These are phyloP conservation scores for Euleptes europaea DNA, from an alignment of 2,113 vertebrate species.

Conservation along the genomic window DNA sequence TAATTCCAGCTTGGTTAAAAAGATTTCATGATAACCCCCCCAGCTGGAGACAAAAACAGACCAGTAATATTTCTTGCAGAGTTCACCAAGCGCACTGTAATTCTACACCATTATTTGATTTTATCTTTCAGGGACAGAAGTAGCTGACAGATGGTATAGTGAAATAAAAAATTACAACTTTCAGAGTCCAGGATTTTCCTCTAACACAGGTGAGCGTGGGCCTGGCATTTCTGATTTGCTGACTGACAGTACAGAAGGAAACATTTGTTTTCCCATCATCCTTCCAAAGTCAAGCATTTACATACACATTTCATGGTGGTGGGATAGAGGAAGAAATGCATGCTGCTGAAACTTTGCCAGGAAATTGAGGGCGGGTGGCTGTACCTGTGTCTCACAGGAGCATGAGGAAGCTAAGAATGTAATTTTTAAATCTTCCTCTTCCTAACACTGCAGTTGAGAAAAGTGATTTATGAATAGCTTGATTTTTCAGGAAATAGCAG, in stretches of 20 bases:
- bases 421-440: background rate
- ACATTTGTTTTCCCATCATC: background rate
- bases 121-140: constrained; percentile 86
- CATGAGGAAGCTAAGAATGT: background rate
- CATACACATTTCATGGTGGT: background rate
- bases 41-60: background rate
- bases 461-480: background rate
- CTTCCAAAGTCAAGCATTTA: background rate
- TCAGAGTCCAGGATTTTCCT: constrained; percentile 92
- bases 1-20: background rate
- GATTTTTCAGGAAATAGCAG: background rate
- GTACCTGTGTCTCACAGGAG: background rate
- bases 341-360: background rate
- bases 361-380: background rate
- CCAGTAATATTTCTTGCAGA: background rate
- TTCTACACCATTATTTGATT: constrained; percentile 31
- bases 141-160: constrained; percentile 94
- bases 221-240: background rate
- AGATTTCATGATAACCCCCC: background rate
- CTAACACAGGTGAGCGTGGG: constrained; percentile 87
- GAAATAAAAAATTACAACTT: constrained; percentile 98
- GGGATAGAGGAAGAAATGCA: fast-evolving
- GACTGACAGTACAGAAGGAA: constrained; percentile 2
- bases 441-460: background rate
- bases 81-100: background rate